Percentiles rank a stretch among this genome's conserved stretches.
Evolutionary conservation across 53 echinoderm and acorn worm species (phyloP).

Genomic region (Paelopatides confundens): DNA sequence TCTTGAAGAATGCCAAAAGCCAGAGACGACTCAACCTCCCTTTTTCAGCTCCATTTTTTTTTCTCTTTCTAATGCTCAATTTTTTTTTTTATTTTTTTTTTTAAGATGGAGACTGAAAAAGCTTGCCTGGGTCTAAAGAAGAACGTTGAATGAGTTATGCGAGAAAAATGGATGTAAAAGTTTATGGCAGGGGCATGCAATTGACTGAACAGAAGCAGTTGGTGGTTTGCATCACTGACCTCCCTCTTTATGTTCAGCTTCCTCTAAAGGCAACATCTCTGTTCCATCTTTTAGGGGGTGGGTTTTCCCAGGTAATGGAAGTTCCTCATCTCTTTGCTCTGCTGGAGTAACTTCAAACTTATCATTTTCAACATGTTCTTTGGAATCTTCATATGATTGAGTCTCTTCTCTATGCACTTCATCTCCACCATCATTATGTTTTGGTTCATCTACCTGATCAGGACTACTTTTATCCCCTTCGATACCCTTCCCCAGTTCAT

Average conservation of each 20-base stretch:
- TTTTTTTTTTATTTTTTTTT: no score
- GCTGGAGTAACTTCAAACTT: not conserved
- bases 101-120: not conserved
- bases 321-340: not conserved
- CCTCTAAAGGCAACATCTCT: not conserved
- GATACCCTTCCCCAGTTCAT: not conserved
- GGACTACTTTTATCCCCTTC: not conserved
- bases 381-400: not conserved
- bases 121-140: not conserved
- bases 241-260: conserved; percentile 3
- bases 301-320: not conserved
- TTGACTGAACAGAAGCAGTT: not conserved
- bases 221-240: conserved; percentile 16
- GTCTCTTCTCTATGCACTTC: not conserved
- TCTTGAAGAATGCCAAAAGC: no score
- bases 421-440: not conserved
- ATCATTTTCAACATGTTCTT: not conserved
- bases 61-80: not conserved
- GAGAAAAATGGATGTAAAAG: not conserved
- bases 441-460: not conserved
- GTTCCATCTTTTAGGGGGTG: not conserved
- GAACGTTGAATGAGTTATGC: not conserved
- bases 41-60: no score
- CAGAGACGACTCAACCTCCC: no score
- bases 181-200: not conserved